These are phyloP conservation scores for Drosophila fulvimacula DNA, from an alignment of 2,888 invertebrate genomes.

Conservation along the genomic window DNA sequence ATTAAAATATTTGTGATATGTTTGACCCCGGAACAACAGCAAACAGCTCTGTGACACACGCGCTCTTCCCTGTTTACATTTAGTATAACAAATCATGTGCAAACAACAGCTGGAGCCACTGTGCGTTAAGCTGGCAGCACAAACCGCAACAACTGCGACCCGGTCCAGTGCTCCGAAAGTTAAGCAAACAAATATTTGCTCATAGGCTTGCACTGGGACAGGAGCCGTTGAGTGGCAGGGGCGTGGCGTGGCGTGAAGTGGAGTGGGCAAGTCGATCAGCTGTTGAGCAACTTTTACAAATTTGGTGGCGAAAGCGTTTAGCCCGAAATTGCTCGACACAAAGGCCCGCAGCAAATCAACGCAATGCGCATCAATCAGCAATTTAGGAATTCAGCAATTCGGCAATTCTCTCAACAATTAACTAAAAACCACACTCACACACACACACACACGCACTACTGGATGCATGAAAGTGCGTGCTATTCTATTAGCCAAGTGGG, in stretches of 20 bases:
- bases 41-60: slow-evolving; percentile 5
- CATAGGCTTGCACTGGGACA: slow-evolving; percentile 20
- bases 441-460: slow-evolving; percentile 6
- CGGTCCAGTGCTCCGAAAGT: slow-evolving; percentile 21
- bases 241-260: not conserved
- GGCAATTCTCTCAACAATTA: slow-evolving; percentile 72
- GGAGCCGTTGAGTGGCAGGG: too few species aligned
- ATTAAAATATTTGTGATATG: slow-evolving; percentile 68
- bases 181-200: slow-evolving; percentile 68
- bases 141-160: slow-evolving; percentile 17
- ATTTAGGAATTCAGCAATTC: slow-evolving; percentile 24
- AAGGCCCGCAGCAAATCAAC: slow-evolving; percentile 69
- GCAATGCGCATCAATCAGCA: slow-evolving; percentile 54
- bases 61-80: slow-evolving; percentile 51
- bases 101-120: slow-evolving; percentile 59
- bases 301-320: slow-evolving; percentile 55
- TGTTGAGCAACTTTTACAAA: slow-evolving; percentile 36
- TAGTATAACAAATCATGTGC: slow-evolving; percentile 74
- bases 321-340: slow-evolving; percentile 29
- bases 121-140: slow-evolving; percentile 41
- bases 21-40: slow-evolving; percentile 15
- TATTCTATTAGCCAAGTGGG: slow-evolving; percentile 69
- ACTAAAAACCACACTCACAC: slow-evolving; percentile 47
- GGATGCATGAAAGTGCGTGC: slow-evolving; percentile 29
- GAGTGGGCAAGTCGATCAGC: slow-evolving; percentile 12